phyloP scores from a whole-genome alignment of 1,140 invertebrate species.

The Neoseiulus cucumeris region DNA sequence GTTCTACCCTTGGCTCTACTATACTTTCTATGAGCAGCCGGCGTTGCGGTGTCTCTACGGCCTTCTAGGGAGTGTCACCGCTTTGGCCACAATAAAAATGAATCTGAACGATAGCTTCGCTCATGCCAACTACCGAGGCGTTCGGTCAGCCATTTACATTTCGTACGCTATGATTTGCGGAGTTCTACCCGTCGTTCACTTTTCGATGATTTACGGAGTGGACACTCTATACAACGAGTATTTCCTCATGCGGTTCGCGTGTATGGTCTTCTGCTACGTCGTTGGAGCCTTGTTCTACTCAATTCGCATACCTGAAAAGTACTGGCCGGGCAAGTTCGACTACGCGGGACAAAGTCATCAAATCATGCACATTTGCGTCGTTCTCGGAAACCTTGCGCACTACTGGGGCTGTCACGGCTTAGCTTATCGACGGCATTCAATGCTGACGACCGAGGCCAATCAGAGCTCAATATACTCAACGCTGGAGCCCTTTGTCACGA shows the following conservation, averaged over 20 bases:
- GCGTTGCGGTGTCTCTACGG: conserved; percentile 14
- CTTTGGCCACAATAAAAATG: neutral
- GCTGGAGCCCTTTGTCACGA: too few species aligned
- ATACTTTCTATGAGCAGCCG: conserved; percentile 17
- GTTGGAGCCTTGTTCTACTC: neutral
- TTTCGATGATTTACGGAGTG: neutral
- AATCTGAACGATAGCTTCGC: neutral
- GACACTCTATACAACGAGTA: neutral
- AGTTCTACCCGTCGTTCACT: neutral
- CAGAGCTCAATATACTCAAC: too few species aligned
- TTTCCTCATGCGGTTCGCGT: neutral
- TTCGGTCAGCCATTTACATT: neutral
- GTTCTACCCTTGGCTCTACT: conserved; percentile 18
- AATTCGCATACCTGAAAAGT: neutral
- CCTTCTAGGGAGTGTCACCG: neutral
- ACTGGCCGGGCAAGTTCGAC: conserved; percentile 4
- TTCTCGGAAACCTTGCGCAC: neutral
- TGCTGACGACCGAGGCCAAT: too few species aligned
- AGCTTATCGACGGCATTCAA: neutral
- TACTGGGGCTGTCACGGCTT: conserved; percentile 8
- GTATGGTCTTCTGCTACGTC: neutral
- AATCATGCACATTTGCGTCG: conserved; percentile 5
- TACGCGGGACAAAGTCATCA: conserved; percentile 8
- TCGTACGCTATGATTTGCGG: conserved; percentile 9
- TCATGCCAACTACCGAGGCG: neutral